Evolutionary conservation across 2,888 invertebrate species (phyloP), one percentile per base, ranked within the genome.

Genomic region (Neelides folsomi): DNA sequence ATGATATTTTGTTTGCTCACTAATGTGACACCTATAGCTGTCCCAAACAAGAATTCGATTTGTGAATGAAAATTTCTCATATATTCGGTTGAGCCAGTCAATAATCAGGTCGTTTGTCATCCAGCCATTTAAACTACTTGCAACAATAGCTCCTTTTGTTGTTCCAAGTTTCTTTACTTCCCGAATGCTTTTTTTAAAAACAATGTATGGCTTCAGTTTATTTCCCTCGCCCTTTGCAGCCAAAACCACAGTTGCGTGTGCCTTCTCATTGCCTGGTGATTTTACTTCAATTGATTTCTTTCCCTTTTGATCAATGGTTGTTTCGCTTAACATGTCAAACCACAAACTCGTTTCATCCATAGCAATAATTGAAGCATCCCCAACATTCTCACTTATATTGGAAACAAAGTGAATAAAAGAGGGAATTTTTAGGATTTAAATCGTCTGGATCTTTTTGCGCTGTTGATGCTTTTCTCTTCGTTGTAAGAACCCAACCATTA

Each of bases 291-390:
- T 38, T 7, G 47, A 48, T 12, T 40, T 27, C 6, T 12, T 10
- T 7, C 52, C 52, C 18, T 4, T 18, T 15, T 6, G 40, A 6
- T 36, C 47, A 13, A 52, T 41, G 13, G 52, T 52, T 10, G 52
- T 48, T 12, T 48, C 48, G 12, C 48, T 20, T 12, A 47, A n/a
- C 47, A 48, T 47, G 34, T 52, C 52, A 35, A 52, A 52, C 48
- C 48, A 48, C 10, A 48, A 12, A 16, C 19, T 18, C 12, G 48
- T 48, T 16, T 48, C 48, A 39, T 48, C 48, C 48, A 48, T 48
- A 7, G 48, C 48, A 13, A 48, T 39, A 12, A 48, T 39, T 15
- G 9, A 9, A 12, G 18, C 9, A 13, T 6, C 15, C 6, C 10
- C 39, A 16, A 48, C 15, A 9, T 39, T 48, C 7, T 48, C 16